phyloP scores from a whole-genome alignment of 2,888 invertebrate genomes.

The Leptinotarsa haldemani region DNA sequence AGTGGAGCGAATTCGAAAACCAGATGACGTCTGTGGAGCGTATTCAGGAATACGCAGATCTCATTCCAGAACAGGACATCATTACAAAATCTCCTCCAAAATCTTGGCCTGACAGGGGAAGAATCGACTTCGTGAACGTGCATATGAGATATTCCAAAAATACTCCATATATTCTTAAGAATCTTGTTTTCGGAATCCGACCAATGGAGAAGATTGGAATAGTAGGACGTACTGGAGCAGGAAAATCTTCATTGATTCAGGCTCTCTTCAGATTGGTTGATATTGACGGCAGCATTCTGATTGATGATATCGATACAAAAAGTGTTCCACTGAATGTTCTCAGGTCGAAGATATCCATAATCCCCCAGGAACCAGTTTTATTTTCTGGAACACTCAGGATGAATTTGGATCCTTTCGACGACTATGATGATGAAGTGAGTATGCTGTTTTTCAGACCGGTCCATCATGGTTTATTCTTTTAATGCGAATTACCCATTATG shows the following conservation, averaged over 20 bases:
- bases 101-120: constrained; percentile 80
- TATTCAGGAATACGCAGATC: constrained; percentile 60
- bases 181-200: constrained; percentile 75
- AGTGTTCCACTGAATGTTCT: constrained; percentile 73
- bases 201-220: constrained; percentile 80
- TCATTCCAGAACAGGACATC: constrained; percentile 68
- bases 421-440: constrained; percentile 77
- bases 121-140: constrained; percentile 75
- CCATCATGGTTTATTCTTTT: too few species aligned
- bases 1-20: constrained; percentile 69
- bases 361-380: constrained; percentile 87
- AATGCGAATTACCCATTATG: too few species aligned
- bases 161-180: constrained; percentile 79
- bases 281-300: constrained; percentile 79
- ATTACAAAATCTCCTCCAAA: constrained; percentile 66
- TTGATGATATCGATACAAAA: constrained; percentile 81
- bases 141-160: constrained; percentile 78
- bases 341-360: constrained; percentile 82
- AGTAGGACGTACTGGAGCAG: constrained; percentile 86
- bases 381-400: constrained; percentile 88
- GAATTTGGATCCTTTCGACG: constrained; percentile 90
- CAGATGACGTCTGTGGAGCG: constrained; percentile 93
- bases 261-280: constrained; percentile 85
- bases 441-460: too few species aligned
- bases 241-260: constrained; percentile 80